phyloP scores from a whole-genome alignment of 1,140 invertebrate species.

The Globodera rostochiensis region DNA sequence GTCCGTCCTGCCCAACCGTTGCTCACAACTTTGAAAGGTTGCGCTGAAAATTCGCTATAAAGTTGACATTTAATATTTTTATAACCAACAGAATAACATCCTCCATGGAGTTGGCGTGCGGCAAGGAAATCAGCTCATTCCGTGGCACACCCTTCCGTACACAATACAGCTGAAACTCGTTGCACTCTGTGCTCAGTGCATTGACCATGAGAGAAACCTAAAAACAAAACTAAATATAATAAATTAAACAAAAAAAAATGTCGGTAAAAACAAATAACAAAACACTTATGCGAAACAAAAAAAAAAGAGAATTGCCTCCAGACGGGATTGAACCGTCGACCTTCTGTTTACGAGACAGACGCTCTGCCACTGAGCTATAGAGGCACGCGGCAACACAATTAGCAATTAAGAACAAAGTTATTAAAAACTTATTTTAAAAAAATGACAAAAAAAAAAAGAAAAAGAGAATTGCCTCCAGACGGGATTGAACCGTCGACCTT shows the following conservation, averaged over 20 bases:
- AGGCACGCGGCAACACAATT: neutral
- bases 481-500: slow-evolving; percentile 36
- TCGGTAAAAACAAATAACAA: slow-evolving; percentile 6
- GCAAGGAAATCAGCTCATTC: slow-evolving; percentile 19
- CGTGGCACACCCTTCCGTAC: slow-evolving; percentile 42
- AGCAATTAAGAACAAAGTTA: neutral
- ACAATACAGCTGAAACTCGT: slow-evolving; percentile 51
- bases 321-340: slow-evolving; percentile 34
- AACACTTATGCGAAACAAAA: neutral
- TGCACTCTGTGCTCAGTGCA: slow-evolving; percentile 47
- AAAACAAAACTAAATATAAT: neutral
- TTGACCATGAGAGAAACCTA: slow-evolving; percentile 33
- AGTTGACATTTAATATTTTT: slow-evolving; percentile 11
- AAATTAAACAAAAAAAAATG: neutral
- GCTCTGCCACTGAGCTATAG: slow-evolving; percentile 35
- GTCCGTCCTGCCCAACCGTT: slow-evolving; percentile 23
- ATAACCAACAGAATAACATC: slow-evolving; percentile 43
- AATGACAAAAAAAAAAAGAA: neutral
- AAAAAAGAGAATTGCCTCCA: slow-evolving; percentile 20
- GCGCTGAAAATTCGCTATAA: slow-evolving; percentile 37
- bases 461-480: slow-evolving; percentile 24
- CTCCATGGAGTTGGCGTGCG: slow-evolving; percentile 36
- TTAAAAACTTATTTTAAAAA: neutral
- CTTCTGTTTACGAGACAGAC: slow-evolving; percentile 34
- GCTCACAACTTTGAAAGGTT: slow-evolving; percentile 38